Conservation (phyloP, 53 echinoderm and acorn worm genomes). For the Henricia sp. region DNA sequence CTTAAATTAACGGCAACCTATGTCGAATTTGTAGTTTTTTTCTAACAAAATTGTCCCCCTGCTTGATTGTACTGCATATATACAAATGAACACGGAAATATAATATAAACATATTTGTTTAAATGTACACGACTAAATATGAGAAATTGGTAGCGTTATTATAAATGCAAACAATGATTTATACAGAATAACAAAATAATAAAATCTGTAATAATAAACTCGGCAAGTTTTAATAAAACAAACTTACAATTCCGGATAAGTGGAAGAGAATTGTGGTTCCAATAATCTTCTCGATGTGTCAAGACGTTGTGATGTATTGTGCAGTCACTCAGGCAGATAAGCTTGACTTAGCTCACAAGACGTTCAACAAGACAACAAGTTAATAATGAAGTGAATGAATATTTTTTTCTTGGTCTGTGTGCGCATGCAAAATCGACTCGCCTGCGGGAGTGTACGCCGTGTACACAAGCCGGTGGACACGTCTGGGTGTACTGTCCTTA, state of each 20-base stretch:
- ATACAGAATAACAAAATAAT: neutral
- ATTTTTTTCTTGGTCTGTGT: conserved; percentile 2
- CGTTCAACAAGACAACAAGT: neutral
- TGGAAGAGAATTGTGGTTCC: neutral
- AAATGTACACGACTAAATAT: neutral
- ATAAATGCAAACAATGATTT: neutral
- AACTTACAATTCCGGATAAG: conserved; percentile 43
- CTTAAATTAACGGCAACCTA: too few relatives aligned
- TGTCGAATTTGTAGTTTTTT: too few relatives aligned
- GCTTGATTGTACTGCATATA: too few relatives aligned
- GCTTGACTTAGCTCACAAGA: neutral
- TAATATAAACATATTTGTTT: neutral
- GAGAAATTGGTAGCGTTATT: neutral
- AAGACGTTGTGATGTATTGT: conserved; percentile 30
- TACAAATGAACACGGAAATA: neutral
- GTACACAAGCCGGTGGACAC: neutral
- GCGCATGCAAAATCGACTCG: conserved; percentile 31
- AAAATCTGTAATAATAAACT: conserved; percentile 11
- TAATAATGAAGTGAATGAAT: neutral
- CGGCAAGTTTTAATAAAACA: conserved; percentile 11
- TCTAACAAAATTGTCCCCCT: too few relatives aligned
- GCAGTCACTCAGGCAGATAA: conserved; percentile 33
- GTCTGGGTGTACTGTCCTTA: conserved; percentile 30
- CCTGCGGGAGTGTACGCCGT: conserved; percentile 25
- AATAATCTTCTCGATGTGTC: neutral